Conservation (phyloP, 1,140 invertebrate species). For the Lordiphosa collinella region DNA sequence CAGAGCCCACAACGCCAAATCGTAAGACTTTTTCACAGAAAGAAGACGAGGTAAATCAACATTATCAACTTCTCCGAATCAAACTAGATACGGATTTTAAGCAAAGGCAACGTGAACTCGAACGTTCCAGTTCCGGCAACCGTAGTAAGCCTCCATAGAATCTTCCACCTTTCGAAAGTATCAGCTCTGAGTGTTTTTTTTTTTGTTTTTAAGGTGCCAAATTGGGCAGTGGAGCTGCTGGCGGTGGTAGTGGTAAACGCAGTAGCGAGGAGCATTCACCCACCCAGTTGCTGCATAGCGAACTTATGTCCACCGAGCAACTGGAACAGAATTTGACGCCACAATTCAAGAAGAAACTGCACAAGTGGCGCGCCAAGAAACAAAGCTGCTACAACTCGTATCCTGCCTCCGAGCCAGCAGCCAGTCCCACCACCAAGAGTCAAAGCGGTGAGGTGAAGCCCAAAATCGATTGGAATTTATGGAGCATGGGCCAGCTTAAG, state of each 20-base stretch:
- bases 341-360: conserved; percentile 89
- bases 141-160: conserved; percentile 41
- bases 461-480: conserved; percentile 87
- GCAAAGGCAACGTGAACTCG: conserved; percentile 87
- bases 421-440: conserved; percentile 79
- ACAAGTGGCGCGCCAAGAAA: conserved; percentile 91
- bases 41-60: conserved; percentile 82
- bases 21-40: conserved; percentile 60
- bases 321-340: conserved; percentile 85
- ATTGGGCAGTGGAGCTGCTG: conserved; percentile 40
- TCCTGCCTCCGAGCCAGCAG: conserved; percentile 54
- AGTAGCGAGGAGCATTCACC: conserved; percentile 68
- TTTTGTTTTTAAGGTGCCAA: conserved; percentile 30
- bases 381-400: conserved; percentile 51
- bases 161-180: background rate
- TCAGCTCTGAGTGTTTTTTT: background rate
- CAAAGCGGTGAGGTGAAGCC: conserved; percentile 75
- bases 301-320: conserved; percentile 64
- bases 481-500: conserved; percentile 81
- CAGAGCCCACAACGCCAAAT: conserved; percentile 73
- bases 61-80: conserved; percentile 84
- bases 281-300: conserved; percentile 48
- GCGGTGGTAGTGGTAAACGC: conserved; percentile 71
- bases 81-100: conserved; percentile 87
- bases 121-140: conserved; percentile 70